Evolutionary conservation across 2,113 vertebrate species (phyloP), one percentile per base, ranked within the genome.

Genomic region (Albula glossodonta): DNA sequence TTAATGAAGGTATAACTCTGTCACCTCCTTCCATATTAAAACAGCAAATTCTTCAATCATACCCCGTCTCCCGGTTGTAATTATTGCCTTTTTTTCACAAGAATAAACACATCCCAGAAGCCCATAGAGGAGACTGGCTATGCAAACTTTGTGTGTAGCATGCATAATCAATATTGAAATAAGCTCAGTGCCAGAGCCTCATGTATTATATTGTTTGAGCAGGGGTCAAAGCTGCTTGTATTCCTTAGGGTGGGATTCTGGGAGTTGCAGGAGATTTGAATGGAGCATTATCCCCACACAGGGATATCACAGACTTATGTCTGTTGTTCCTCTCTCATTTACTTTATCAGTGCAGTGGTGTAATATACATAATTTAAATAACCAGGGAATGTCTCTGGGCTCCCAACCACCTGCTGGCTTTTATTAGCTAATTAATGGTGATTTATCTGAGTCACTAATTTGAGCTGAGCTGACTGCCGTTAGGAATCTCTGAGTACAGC

Each of bases 361-460:
- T 93, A 94, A 94, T 97, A 97, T 97, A 96, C 97, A 98, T 97
- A 97, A 98, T 98, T 98, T 96, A 98, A 96, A 95, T 94, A 96
- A 97, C 94, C 90, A 94, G 95, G 95, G 96, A 97, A 96, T 96
- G 94, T 97, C 96, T 97, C 94, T 95, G 95, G 95, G 96, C 96
- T 96, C 93, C 91, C 91, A 98, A 97, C 96, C 96, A 97, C 97
- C 96, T 98, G 97, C 97, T 97, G 94, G 94, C 95, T 97, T 98
- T 97, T 97, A 98, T 98, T 98, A 98, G 95, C 96, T 98, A 98
- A 97, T 98, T 98, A 98, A 97, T 97, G 96, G 95, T 98, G 97
- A 97, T 98, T 98, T 98, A 97, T 97, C 96, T 95, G 95, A 95
- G 95, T 95, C 96, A 95, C 96, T 97, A 96, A 97, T 98, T 97